Evolutionary conservation across 2,797 vertebrate species (phyloP), one percentile per base, ranked within the genome.

Genomic region (Tamandua tetradactyla): DNA sequence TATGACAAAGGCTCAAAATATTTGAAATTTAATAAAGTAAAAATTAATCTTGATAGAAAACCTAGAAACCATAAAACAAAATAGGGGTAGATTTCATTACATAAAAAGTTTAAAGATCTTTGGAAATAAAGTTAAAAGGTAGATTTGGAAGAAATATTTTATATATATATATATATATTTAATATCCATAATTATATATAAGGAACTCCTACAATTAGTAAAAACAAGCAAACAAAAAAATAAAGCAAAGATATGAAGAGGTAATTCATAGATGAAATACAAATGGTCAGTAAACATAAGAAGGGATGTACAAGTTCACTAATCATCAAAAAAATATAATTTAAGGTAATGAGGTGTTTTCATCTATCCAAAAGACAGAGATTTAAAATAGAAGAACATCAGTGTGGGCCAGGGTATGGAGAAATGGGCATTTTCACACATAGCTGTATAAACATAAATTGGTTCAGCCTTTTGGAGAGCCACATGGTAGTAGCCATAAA

Each of bases 61-160:
- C n/a, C 35, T 74, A 59, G 76, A 94, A 59, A 55, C 61, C 61
- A 78, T 42, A 84, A 93, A 52, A 62, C 22, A 80, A 74, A 90
- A 91, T 12, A 95, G 6, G n/a, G 23, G 59, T 25, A 47, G 40
- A 27, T 55, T 47, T 82, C 23, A 20, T 71, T 23, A 76, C 23
- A 44, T 86, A 81, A 74, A 78, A 71, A 57, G 35, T 57, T 85
- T 71, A 44, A 62, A 92, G 42, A 74, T 83, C 71, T 79, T 88
- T 49, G n/a, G 87, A 94, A 91, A 86, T 71, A 69, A 91, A 78
- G 4, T 71, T 57, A 49, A 72, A 93, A 76, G 40, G 69, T 35
- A 37, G 90, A 78, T 14, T 12, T 37, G 17, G 30, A 74, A 74
- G 27, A 79, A 85, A 72, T 30, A 83, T 30, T n/a, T n/a, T n/a